Evolutionary conservation across 2,113 vertebrate genomes (phyloP), one percentile per base, ranked within the genome.

Genomic region (Eulemur rufifrons): DNA sequence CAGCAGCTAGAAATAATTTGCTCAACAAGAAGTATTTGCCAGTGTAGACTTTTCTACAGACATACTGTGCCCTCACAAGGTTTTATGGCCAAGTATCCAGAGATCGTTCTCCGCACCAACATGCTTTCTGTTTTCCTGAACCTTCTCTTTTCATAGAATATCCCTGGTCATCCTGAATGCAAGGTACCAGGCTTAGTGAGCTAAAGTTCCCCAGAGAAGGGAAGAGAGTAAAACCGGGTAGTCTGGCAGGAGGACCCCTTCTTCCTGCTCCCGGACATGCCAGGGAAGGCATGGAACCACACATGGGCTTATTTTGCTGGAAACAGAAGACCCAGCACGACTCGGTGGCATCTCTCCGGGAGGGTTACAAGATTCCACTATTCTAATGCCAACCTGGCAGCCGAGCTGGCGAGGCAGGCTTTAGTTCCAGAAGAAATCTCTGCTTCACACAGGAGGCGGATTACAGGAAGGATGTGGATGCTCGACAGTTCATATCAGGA

Each of bases 391-490:
- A 97, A 45, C 45, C 97, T 97, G 92, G 96, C 95, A 97, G 94
- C 4, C 25, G 20, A 6, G n/a, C 80, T 32, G 83, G 89, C 1
- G 5, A 88, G 95, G 85, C 63, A 27, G 5, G 34, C 37, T 94
- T 94, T 66, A 66, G 42, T 97, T 95, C 59, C 96, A 95, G 96
- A 96, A 98, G 88, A 95, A 97, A 23, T 39, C 96, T 97, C 47
- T 89, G 66, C 97, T 98, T 96, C 0, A 20, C 96, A 92, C 98
- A 98, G 98, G 98, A 98, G 97, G 96, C 95, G 88, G 92, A 95
- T 91, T 98, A 98, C 97, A 98, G 98, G 98, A 98, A 98, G 98
- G 98, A 98, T 98, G 96, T 98, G 95, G 97, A 97, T 90, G 86
- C 83, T 86, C 56, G 84, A 84, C 93, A 84, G 95, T 97, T 97